Percentiles rank a stretch among this genome's conserved stretches.
phyloP scores from a whole-genome alignment of 2,797 vertebrate species.

The Aldrovandia affinis region DNA sequence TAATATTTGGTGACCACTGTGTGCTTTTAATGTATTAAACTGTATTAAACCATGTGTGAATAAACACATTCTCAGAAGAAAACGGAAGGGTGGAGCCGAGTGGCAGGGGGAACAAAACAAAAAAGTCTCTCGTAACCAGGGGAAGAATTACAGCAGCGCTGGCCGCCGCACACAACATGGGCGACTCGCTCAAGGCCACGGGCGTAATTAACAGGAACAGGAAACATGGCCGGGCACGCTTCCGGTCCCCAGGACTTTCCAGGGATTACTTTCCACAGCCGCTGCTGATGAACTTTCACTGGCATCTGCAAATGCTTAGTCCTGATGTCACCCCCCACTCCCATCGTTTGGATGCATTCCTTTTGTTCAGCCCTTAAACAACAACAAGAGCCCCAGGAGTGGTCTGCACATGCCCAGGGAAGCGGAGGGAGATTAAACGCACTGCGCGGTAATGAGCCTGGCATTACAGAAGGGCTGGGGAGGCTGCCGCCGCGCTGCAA shows the following conservation, averaged over 20 bases:
- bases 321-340: constrained; percentile 58
- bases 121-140: background rate
- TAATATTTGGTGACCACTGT: background rate
- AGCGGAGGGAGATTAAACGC: constrained; percentile 62
- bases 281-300: constrained; percentile 71
- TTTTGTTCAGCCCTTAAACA: constrained; percentile 58
- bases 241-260: constrained; percentile 63
- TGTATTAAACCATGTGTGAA: background rate
- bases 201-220: constrained; percentile 28
- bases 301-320: constrained; percentile 80
- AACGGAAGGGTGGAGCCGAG: background rate
- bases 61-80: too few species aligned
- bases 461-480: background rate
- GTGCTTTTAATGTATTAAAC: background rate
- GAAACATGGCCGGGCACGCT: constrained; percentile 54
- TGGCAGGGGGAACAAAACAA: background rate
- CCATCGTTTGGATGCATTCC: constrained; percentile 68
- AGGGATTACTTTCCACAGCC: constrained; percentile 66
- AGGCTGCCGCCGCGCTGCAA: background rate
- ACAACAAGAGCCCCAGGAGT: constrained; percentile 70
- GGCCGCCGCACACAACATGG: constrained; percentile 3
- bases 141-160: background rate
- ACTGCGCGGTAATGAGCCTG: background rate
- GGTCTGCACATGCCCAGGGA: constrained; percentile 67
- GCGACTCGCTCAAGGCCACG: constrained; percentile 61